A percentile compares a stretch with the other conserved stretches of the same genome.
Evolutionary conservation across 2,888 invertebrate genomes (phyloP).

Genomic region (Dryomyza anilis): DNA sequence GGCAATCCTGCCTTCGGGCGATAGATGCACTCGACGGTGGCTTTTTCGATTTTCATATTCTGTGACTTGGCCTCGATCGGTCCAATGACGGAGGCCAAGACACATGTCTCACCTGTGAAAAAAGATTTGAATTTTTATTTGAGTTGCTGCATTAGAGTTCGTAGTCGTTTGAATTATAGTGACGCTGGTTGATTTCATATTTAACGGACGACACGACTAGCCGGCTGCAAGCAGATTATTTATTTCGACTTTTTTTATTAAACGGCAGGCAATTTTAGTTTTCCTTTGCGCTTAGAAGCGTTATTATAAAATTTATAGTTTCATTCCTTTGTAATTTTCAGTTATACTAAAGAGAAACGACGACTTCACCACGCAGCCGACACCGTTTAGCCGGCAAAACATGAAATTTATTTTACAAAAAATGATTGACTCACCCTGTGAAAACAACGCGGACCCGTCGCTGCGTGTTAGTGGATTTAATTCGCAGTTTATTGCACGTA

Average conservation of each 20-base stretch:
- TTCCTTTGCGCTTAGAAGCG: neutral
- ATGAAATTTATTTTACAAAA: too few relatives aligned
- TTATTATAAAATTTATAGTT: neutral
- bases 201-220: too few relatives aligned
- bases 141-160: too few relatives aligned
- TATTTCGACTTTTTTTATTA: too few relatives aligned
- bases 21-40: constrained; percentile 76
- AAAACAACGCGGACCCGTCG: constrained; percentile 78
- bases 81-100: constrained; percentile 79
- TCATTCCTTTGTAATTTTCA: too few relatives aligned
- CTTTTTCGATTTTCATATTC: constrained; percentile 78
- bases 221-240: too few relatives aligned
- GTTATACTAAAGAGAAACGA: too few relatives aligned
- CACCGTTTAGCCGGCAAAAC: too few relatives aligned
- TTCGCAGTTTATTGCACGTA: constrained; percentile 69
- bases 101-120: constrained; percentile 74
- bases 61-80: constrained; percentile 79
- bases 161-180: too few relatives aligned
- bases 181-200: too few relatives aligned
- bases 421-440: constrained; percentile 74
- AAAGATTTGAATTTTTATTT: constrained; percentile 18
- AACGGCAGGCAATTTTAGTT: neutral
- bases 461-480: constrained; percentile 74
- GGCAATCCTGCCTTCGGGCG: constrained; percentile 78
- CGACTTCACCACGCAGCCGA: too few relatives aligned